These are phyloP conservation scores for Apotomis betuletana DNA, from an alignment of 2,888 invertebrate genomes.

Conservation along the genomic window DNA sequence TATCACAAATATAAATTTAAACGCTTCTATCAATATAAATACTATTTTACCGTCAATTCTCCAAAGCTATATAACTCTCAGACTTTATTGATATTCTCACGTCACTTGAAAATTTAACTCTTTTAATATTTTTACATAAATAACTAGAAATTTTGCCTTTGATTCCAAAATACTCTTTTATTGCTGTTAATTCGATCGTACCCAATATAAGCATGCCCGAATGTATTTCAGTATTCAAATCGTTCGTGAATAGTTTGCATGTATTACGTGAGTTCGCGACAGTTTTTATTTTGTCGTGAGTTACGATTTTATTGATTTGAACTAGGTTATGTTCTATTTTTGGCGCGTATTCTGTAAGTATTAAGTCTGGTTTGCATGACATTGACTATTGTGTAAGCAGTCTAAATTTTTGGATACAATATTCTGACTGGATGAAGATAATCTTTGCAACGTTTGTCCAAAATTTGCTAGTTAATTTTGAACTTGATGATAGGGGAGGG, in stretches of 20 bases:
- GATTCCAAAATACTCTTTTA: conserved; percentile 15
- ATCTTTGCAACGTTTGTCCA: background rate
- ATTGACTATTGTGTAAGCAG: background rate
- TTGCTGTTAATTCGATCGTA: conserved; percentile 49
- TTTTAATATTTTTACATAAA: conserved; percentile 1
- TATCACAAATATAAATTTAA: conserved; percentile 15
- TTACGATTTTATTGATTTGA: conserved; percentile 53
- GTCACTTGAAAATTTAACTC: background rate
- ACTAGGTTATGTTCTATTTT: conserved; percentile 38
- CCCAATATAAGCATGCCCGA: conserved; percentile 60
- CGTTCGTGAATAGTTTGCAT: conserved; percentile 64
- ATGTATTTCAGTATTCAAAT: conserved; percentile 61
- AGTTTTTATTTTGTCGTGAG: conserved; percentile 50
- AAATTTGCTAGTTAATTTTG: background rate
- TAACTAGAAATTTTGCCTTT: background rate
- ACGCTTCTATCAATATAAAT: conserved; percentile 1
- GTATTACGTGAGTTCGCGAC: conserved; percentile 57
- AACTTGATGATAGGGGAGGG: no score
- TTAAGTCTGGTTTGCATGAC: conserved; percentile 42
- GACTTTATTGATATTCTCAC: background rate
- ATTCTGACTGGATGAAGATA: background rate
- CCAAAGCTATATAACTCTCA: background rate
- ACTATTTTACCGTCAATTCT: background rate
- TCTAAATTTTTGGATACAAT: background rate
- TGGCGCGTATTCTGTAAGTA: conserved; percentile 10